These are phyloP conservation scores for Hystrix brachyura DNA, from an alignment of 2,113 vertebrate genomes.

Conservation along the genomic window DNA sequence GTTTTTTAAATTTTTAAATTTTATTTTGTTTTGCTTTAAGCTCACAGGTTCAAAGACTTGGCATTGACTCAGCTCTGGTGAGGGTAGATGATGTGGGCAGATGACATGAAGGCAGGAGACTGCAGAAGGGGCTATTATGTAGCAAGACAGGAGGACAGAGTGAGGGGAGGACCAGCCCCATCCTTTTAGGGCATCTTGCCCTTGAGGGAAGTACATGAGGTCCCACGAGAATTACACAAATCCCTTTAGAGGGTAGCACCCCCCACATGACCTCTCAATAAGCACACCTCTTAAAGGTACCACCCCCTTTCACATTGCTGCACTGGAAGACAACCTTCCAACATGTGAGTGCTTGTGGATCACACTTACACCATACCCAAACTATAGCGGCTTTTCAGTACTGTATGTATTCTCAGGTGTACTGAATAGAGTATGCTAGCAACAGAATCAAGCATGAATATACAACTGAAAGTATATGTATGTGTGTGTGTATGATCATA, in stretches of 20 bases:
- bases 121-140: background rate
- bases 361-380: background rate
- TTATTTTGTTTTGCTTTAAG: background rate
- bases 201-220: background rate
- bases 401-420: background rate
- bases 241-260: background rate
- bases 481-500: background rate
- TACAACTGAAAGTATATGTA: background rate
- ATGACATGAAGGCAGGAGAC: background rate
- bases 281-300: background rate
- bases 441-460: background rate
- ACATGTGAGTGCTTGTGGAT: background rate
- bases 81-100: background rate
- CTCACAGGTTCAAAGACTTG: background rate
- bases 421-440: background rate
- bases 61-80: background rate
- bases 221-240: background rate
- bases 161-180: background rate
- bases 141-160: background rate
- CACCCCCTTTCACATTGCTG: too few relatives aligned
- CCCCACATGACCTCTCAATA: background rate
- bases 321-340: background rate
- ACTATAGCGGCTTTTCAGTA: background rate
- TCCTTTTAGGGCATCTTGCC: background rate
- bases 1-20: too few relatives aligned